Base-by-base conservation (phyloP, 2,113 vertebrate species). In the Ammodramus savannarum region DNA sequence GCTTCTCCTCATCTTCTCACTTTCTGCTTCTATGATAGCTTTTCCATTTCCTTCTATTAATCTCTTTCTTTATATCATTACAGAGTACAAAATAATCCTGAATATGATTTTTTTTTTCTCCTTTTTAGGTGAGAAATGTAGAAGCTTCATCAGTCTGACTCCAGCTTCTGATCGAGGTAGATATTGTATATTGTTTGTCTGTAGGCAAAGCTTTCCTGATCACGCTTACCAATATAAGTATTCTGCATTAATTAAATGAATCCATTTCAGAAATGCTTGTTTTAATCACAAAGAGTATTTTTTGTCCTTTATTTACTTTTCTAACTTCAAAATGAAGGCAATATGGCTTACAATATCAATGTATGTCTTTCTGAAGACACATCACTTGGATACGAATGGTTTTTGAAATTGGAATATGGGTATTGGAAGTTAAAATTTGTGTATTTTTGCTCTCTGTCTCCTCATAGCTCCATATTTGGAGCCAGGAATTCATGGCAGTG, bases 151-250 rank as follows among this genome's bases (percentile, higher is more conserved):
- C 79, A 98, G 98, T 48, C 95, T 99, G 44, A 98, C 98, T 43
- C 98, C 99, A 71, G 91, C 98, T 57, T 96, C 98, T 71, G 99
- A 99, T 96, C 97, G 97, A 99, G 99, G 99, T 99, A 97, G 96
- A 67, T 38, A 48, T 25, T 25, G 10, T 26, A 6, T 29, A 46
- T 85, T 52, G 51, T 76, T 2, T 73, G 31, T 79, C 21, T 62
- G 5, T 46, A 55, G 51, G 46, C 27, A 55, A 78, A 87, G 25
- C 29, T 43, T 59, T 44, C 32, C 46, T 82, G 39, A 48, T 78
- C 48, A 49, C 15, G 25, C 46, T 67, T 12, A 44, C 8, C 26
- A 39, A 48, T 48, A 51, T 11, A 69, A 78, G 51, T 72, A n/a
- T 41, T 41, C 34, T 71, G 5, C 21, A 66, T 41, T 73, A 18